Evolutionary conservation across 2,888 invertebrate genomes (phyloP), one percentile per base, ranked within the genome.

Genomic region (Hermaeophaga mercurialis): DNA sequence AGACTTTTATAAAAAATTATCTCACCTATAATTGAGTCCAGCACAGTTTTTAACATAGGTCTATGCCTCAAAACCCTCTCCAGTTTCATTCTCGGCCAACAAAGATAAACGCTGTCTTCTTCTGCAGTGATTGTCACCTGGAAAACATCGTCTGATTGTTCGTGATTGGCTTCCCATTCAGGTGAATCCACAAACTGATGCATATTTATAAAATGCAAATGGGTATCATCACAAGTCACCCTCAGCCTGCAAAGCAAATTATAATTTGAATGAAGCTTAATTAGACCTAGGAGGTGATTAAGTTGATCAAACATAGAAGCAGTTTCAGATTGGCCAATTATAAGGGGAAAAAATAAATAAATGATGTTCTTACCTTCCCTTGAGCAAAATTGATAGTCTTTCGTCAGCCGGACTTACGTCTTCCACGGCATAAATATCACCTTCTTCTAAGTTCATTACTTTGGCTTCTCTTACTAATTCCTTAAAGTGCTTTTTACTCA

Each of bases 101-200:
- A 88, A 62, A 91, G 80, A 73, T 90, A 87, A 67, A 86, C 84
- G 78, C 88, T 85, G 66, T 86, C 85, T 73, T 91, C 91, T 73
- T 88, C 88, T 8, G 91, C 91, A 43, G 87, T 83, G 69, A 90
- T 86, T 58, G 87, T 87, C 70, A 89, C 89, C 85, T 91, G 89
- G 75, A 89, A 89, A 74, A 89, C 84, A 70, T 89, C 87, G 69
- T 89, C 88, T 46, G 88, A 86, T 73, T 87, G 87, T 70, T 88
- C 87, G 69, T 88, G 84, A 73, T 87, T 88, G 49, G 89, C 88
- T 69, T 92, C 91, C 89, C 91, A 92, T 79, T 93, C 92, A 0
- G 91, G 91, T n/a, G 91, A 91, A 77, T 92, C 92, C 58, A 93
- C 85, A 75, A 93, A 93, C 79, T 93, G 91, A 75, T 89, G 89